Evolutionary conservation across 2,888 invertebrate genomes (phyloP), one percentile per base, ranked within the genome.

Genomic region (Microctonus aethiopoides): DNA sequence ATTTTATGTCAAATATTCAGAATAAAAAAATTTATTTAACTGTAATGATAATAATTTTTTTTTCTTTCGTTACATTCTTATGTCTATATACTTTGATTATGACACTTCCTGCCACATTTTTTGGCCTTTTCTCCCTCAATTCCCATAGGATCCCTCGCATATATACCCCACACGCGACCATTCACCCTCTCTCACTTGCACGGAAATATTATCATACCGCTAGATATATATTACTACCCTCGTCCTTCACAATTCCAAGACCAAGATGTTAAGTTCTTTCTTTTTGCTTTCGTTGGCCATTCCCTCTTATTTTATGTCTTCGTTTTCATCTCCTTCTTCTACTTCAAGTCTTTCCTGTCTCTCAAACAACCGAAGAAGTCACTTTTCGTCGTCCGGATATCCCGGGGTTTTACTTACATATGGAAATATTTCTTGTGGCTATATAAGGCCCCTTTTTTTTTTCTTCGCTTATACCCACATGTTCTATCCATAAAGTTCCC

Each of bases 21-120:
- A n/a, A n/a, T n/a, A n/a, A n/a, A n/a, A n/a, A n/a, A n/a, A n/a
- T n/a, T n/a, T n/a, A n/a, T n/a, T n/a, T n/a, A 1, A 16, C 6
- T 16, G 2, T 6, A 46, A 4, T 16, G 1, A 46, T 46, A n/a
- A 4, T 16, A 6, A 46, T 46, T 46, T 5, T 46, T 46, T 46
- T 46, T 13, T n/a, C 39, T n/a, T 1, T 39, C 7, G 24, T 54
- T 26, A 54, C 11, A 39, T n/a, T 24, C 54, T 46, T 34, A 34
- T 39, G 20, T 9, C 36, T 16, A 29, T 32, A 39, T 22, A 61
- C 20, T 39, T 24, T 74, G 76, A 77, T 78, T 76, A 73, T 78
- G 81, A 81, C 81, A 81, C 80, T 83, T 84, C 80, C 81, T 80
- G 80, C 70, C 75, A 70, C 64, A 68, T 60, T 67, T 63, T 69